Evolutionary conservation across 2,888 invertebrate species (phyloP).

Genomic region (Cephus runcator): DNA sequence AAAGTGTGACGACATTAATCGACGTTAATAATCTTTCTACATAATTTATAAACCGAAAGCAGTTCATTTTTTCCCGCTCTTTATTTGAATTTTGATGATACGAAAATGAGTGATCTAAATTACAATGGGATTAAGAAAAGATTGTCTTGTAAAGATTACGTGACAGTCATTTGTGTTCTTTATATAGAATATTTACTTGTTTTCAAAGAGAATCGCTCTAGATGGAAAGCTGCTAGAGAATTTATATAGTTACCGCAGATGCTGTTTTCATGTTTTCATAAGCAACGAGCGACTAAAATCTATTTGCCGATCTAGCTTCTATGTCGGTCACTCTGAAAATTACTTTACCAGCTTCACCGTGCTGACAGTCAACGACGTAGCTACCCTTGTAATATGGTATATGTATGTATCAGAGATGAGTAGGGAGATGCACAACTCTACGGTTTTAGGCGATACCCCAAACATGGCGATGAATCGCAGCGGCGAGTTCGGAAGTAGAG

Average conservation of each 20-base stretch:
- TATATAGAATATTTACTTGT: not conserved
- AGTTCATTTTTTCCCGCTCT: not conserved
- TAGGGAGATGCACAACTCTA: no score
- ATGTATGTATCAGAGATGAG: no score
- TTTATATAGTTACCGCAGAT: no score
- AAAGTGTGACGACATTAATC: not conserved
- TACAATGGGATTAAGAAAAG: not conserved
- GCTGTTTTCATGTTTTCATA: no score
- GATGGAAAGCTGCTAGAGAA: no score
- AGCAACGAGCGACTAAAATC: not conserved
- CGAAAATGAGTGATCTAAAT: not conserved
- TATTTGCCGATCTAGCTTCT: not conserved
- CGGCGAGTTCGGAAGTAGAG: no score
- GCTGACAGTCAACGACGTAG: not conserved
- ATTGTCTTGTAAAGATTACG: not conserved
- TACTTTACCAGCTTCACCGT: not conserved
- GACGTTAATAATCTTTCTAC: not conserved
- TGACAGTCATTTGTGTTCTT: not conserved
- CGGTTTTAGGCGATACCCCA: no score
- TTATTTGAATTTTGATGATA: not conserved
- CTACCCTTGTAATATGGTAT: not conserved
- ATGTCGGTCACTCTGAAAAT: not conserved
- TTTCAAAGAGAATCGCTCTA: not conserved
- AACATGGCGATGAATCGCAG: no score
- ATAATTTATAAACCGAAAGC: not conserved